These are phyloP conservation scores for Serinus canaria DNA, from an alignment of 2,113 vertebrate species.

Conservation along the genomic window DNA sequence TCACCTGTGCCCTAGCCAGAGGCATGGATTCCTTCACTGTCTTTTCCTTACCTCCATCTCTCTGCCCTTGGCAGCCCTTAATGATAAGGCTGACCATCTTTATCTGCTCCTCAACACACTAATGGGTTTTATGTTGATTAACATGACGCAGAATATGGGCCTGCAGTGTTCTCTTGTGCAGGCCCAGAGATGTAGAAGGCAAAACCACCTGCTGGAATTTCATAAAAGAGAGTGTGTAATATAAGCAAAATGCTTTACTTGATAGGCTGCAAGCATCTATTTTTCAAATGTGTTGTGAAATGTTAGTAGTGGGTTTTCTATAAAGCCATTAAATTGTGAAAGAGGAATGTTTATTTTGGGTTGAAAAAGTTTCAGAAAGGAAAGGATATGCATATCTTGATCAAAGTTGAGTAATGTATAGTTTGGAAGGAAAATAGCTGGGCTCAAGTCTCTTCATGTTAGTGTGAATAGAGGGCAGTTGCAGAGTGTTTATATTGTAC, in stretches of 20 bases:
- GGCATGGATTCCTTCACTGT: not conserved
- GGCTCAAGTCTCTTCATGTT: not conserved
- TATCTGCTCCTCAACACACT: not conserved
- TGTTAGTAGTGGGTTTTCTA: not conserved
- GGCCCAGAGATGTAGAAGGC: not conserved
- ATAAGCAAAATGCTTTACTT: not conserved
- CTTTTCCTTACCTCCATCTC: not conserved
- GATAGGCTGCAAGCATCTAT: not conserved
- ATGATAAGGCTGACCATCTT: not conserved
- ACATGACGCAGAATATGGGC: not conserved
- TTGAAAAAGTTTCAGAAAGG: not conserved
- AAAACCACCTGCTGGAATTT: not conserved
- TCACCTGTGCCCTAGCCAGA: not conserved
- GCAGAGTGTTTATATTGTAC: not conserved
- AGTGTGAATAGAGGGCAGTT: not conserved
- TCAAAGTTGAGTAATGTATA: not conserved
- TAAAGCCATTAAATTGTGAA: not conserved
- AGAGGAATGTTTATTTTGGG: conserved; percentile 12
- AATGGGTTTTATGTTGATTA: not conserved
- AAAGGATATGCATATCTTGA: not conserved
- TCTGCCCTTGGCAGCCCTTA: not conserved
- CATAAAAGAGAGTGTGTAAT: not conserved
- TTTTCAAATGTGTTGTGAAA: not conserved
- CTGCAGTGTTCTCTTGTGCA: not conserved
- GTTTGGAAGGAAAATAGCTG: not conserved